These are phyloP conservation scores for Drosophila diplacantha DNA, from an alignment of 2,888 invertebrate species.

Conservation along the genomic window DNA sequence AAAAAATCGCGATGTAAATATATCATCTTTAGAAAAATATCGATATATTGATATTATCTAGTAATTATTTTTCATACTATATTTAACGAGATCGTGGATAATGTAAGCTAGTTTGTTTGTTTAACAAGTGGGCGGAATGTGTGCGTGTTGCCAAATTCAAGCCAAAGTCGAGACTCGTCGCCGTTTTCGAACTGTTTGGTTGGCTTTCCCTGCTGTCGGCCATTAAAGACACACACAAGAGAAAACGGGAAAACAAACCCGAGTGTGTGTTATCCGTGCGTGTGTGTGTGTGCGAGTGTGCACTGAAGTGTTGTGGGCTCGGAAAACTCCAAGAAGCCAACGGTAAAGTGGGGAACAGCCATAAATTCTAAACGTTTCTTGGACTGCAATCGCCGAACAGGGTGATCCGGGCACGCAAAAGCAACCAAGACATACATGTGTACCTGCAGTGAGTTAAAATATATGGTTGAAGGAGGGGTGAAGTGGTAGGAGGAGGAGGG, in stretches of 20 bases:
- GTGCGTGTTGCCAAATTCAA: constrained; percentile 7
- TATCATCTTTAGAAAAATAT: not conserved
- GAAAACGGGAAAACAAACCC: constrained; percentile 52
- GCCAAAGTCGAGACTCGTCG: not conserved
- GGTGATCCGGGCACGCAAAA: constrained; percentile 49
- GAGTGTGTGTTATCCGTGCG: constrained; percentile 26
- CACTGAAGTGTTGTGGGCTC: constrained; percentile 54
- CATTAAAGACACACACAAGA: constrained; percentile 57
- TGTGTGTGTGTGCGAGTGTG: constrained; percentile 33
- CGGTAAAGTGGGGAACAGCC: constrained; percentile 22
- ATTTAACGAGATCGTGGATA: constrained; percentile 18
- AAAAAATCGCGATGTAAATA: no score
- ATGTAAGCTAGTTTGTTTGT: constrained; percentile 18
- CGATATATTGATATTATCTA: not conserved
- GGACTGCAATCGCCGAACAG: constrained; percentile 45
- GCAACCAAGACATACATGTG: constrained; percentile 39
- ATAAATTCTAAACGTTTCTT: constrained; percentile 15
- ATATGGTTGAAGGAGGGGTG: not conserved
- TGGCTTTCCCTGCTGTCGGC: constrained; percentile 48
- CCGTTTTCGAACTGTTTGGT: not conserved
- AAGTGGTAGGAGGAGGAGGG: constrained; percentile 5
- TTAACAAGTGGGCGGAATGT: constrained; percentile 4
- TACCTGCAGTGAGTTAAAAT: constrained; percentile 61
- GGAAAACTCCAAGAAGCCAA: constrained; percentile 35
- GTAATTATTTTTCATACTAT: constrained; percentile 31